A percentile compares a stretch with the other conserved stretches of the same genome.
Evolutionary conservation across 2,888 invertebrate species (phyloP).

Genomic region (Andrena bicolor): DNA sequence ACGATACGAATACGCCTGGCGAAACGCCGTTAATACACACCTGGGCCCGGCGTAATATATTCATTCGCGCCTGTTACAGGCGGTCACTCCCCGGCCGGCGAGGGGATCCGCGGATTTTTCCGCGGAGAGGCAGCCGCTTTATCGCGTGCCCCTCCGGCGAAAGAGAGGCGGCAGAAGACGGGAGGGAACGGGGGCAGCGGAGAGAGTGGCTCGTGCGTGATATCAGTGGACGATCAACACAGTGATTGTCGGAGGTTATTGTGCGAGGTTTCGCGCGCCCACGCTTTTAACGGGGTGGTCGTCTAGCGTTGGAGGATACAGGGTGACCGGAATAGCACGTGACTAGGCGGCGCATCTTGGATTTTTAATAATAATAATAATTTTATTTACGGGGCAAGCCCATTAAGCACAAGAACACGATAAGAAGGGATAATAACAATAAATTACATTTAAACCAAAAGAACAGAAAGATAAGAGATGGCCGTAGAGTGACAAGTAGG

Average conservation of each 20-base stretch:
- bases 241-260: conserved; percentile 55
- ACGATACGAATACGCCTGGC: conserved; percentile 13
- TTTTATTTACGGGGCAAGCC: too few relatives aligned
- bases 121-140: conserved; percentile 4
- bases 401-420: too few relatives aligned
- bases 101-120: conserved; percentile 45
- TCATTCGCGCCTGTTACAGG: conserved; percentile 50
- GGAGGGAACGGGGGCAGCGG: not conserved
- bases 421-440: too few relatives aligned
- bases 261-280: conserved; percentile 53
- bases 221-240: conserved; percentile 54
- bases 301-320: conserved; percentile 18
- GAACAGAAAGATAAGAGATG: too few relatives aligned
- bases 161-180: not conserved
- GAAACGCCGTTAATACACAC: conserved; percentile 29
- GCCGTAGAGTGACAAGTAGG: too few relatives aligned
- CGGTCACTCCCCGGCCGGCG: conserved; percentile 28
- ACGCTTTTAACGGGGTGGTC: conserved; percentile 60
- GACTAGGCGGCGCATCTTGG: too few relatives aligned
- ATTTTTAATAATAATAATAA: too few relatives aligned
- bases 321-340: conserved; percentile 7
- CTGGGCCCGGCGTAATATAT: conserved; percentile 47
- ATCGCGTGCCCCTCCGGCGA: conserved; percentile 15
- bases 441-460: too few relatives aligned
- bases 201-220: conserved; percentile 46